Evolutionary conservation across 2,797 vertebrate genomes (phyloP).

Genomic region (Sternotherus odoratus): DNA sequence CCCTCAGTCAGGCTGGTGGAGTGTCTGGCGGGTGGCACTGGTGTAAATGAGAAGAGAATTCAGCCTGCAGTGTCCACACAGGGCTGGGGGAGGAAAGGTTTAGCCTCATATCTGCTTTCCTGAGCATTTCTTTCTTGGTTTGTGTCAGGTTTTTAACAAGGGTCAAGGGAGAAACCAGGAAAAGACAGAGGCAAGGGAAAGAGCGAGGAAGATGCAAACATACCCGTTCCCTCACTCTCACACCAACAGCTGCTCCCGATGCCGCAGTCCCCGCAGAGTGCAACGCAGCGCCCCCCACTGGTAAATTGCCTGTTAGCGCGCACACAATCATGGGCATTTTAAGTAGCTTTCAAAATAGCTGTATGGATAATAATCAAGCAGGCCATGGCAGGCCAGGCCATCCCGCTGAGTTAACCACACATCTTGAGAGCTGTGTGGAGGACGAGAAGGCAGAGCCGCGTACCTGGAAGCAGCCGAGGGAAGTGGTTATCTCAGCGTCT

Average conservation of each 20-base stretch:
- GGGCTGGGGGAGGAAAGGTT: neutral
- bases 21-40: neutral
- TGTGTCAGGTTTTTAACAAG: neutral
- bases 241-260: accelerated
- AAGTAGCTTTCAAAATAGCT: constrained; percentile 7
- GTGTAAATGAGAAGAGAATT: neutral
- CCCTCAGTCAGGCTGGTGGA: neutral
- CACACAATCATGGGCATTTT: constrained; percentile 47
- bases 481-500: accelerated
- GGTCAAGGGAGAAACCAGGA: neutral
- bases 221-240: accelerated
- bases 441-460: neutral
- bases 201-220: neutral
- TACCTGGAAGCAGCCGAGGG: neutral
- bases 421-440: neutral
- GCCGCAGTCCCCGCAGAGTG: neutral
- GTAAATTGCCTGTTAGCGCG: constrained; percentile 4
- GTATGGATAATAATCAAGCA: constrained; percentile 41
- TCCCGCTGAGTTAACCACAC: constrained; percentile 56
- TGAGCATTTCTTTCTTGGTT: neutral
- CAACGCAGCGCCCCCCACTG: neutral
- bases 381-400: accelerated
- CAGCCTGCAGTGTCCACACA: neutral
- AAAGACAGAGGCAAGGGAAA: neutral
- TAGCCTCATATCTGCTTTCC: neutral